These are phyloP conservation scores for Ictalurus punctatus DNA, from an alignment of 2,113 vertebrate genomes.

Conservation along the genomic window DNA sequence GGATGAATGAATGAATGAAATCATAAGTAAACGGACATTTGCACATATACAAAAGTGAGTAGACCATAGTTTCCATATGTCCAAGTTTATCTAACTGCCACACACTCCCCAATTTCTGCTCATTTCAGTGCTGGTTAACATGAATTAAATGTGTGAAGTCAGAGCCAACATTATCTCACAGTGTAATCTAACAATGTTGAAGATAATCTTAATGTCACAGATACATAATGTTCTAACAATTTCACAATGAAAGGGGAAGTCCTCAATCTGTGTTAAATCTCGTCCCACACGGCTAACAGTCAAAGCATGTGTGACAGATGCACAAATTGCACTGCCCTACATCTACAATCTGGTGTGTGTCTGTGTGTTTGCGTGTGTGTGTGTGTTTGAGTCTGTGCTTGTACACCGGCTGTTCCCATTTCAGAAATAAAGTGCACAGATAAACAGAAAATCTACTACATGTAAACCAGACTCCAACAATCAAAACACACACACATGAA, in stretches of 20 bases:
- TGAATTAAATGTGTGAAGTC: not conserved
- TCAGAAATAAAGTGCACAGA: slow-evolving; percentile 4
- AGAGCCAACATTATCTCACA: not conserved
- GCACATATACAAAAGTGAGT: not conserved
- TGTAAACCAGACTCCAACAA: not conserved
- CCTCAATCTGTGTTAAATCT: slow-evolving; percentile 14
- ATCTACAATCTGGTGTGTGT: slow-evolving; percentile 10
- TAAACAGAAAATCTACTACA: slow-evolving; percentile 10
- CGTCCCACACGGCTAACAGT: not conserved
- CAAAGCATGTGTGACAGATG: not conserved
- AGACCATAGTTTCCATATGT: not conserved
- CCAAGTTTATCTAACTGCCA: not conserved
- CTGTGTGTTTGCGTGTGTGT: not conserved
- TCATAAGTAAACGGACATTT: not conserved
- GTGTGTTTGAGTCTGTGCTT: not conserved
- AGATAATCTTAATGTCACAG: not conserved
- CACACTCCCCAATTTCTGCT: not conserved
- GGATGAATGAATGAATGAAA: not conserved
- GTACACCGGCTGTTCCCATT: not conserved
- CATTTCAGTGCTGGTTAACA: not conserved
- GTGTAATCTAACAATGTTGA: not conserved
- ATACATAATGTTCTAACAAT: not conserved
- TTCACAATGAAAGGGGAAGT: not conserved
- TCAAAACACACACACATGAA: not conserved
- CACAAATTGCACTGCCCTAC: slow-evolving; percentile 22